A percentile compares a stretch with the other conserved stretches of the same genome.
These are phyloP conservation scores for Acronicta alni DNA, from an alignment of 2,888 invertebrate genomes.

Conservation along the genomic window DNA sequence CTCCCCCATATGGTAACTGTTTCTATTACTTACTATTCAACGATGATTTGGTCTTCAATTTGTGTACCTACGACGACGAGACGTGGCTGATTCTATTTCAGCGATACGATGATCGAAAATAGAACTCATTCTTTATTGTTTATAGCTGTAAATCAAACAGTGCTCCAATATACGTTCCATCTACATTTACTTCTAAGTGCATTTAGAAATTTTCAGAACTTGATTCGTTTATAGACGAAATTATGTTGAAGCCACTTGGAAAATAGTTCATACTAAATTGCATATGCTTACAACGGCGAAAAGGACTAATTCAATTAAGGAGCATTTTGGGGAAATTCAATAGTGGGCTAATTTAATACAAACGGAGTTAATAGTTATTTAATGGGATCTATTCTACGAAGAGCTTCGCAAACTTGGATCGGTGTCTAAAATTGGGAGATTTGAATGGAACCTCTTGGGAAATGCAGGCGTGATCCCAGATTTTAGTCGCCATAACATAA, in stretches of 20 bases:
- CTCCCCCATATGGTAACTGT: too few relatives aligned
- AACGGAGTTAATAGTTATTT: constrained; percentile 26
- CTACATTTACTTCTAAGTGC: constrained; percentile 16
- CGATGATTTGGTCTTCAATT: too few relatives aligned
- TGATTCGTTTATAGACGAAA: constrained; percentile 4
- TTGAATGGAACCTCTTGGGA: too few relatives aligned
- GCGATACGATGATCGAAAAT: too few relatives aligned
- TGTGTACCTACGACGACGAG: too few relatives aligned
- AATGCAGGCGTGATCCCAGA: not conserved
- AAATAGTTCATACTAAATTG: constrained; percentile 59
- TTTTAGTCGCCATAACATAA: too few relatives aligned
- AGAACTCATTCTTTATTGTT: too few relatives aligned
- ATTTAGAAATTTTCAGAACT: constrained; percentile 18
- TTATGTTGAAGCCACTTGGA: constrained; percentile 32
- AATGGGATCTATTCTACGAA: constrained; percentile 16
- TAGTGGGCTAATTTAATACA: constrained; percentile 34
- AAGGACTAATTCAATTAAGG: constrained; percentile 53
- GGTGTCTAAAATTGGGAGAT: not conserved
- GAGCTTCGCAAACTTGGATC: constrained; percentile 7
- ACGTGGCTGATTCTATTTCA: too few relatives aligned
- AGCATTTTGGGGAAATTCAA: constrained; percentile 52
- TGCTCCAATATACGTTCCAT: not conserved
- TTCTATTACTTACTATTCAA: too few relatives aligned
- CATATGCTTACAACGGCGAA: constrained; percentile 51
- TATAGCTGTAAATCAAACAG: too few relatives aligned